phyloP scores from a whole-genome alignment of 2,888 invertebrate genomes.

The Cerastoderma edule region DNA sequence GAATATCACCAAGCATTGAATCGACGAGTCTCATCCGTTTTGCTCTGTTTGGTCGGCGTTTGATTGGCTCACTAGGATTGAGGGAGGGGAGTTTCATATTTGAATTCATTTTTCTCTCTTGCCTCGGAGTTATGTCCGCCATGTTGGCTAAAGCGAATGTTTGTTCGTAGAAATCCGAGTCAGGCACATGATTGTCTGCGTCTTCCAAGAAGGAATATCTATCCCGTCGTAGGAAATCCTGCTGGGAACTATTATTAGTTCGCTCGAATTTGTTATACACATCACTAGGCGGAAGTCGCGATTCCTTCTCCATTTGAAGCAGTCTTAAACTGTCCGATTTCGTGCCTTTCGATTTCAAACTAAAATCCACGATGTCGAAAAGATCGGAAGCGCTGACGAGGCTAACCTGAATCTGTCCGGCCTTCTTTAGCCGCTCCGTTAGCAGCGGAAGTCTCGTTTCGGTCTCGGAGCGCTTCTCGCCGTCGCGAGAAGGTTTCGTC shows the following conservation, averaged over 20 bases:
- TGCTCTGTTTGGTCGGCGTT: slow-evolving; percentile 61
- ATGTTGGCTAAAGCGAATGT: slow-evolving; percentile 34
- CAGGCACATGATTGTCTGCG: slow-evolving; percentile 9
- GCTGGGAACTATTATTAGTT: slow-evolving; percentile 14
- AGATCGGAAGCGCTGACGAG: slow-evolving; percentile 73
- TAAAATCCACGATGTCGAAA: slow-evolving; percentile 73
- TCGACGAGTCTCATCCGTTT: slow-evolving; percentile 65
- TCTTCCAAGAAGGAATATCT: slow-evolving; percentile 16
- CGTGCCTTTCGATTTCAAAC: slow-evolving; percentile 62
- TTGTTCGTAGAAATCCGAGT: slow-evolving; percentile 36
- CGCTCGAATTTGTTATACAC: slow-evolving; percentile 38
- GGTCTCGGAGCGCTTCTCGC: slow-evolving; percentile 34
- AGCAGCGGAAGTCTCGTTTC: slow-evolving; percentile 57
- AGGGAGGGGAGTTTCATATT: slow-evolving; percentile 27
- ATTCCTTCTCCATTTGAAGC: slow-evolving; percentile 50
- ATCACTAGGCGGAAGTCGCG: slow-evolving; percentile 18
- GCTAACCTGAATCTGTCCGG: slow-evolving; percentile 64
- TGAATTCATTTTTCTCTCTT: slow-evolving; percentile 1
- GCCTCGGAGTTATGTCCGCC: neutral
- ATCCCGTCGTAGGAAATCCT: slow-evolving; percentile 5
- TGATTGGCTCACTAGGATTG: slow-evolving; percentile 41
- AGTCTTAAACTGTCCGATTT: slow-evolving; percentile 50
- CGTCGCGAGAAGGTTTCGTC: slow-evolving; percentile 41
- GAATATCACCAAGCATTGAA: slow-evolving; percentile 60
- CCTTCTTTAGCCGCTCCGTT: slow-evolving; percentile 57